Evolutionary conservation across 2,888 invertebrate species (phyloP), one percentile per base, ranked within the genome.

Genomic region (Baronia brevicornis): DNA sequence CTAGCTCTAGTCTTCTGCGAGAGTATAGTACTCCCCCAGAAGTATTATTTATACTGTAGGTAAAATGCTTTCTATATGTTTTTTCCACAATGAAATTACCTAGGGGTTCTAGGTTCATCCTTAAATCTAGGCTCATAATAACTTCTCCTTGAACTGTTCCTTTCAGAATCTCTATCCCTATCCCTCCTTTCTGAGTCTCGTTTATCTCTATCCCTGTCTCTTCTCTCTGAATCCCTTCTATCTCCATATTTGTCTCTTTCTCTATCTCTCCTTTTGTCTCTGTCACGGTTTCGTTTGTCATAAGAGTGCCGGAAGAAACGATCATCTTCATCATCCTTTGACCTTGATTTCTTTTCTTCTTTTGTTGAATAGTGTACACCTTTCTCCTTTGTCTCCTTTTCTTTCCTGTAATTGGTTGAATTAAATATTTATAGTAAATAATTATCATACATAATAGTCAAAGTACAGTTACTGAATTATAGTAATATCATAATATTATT

Each of bases 21-120:
- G n/a, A n/a, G n/a, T n/a, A n/a, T n/a, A n/a, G n/a, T n/a, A n/a
- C n/a, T n/a, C n/a, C n/a, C n/a, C n/a, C n/a, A n/a, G n/a, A n/a
- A n/a, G n/a, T n/a, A n/a, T n/a, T n/a, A n/a, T n/a, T n/a, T n/a
- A n/a, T n/a, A n/a, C n/a, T n/a, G n/a, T n/a, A n/a, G n/a, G n/a
- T 4, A 19, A 19, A 3, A 19, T 19, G 7, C n/a, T 2, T 6
- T 3, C 19, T 4, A 19, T 19, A 19, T 17, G 27, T n/a, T 17
- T 4, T 27, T 18, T 8, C 29, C 5, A 24, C 14, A 12, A 18
- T 28, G 12, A 18, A 27, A 32, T 38, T 60, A 86, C 71, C 88
- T 89, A 0, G 97, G 97, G 5, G 96, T 97, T 38, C 87, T 87
- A 0, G 96, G 96, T 61, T 96, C 96, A 79, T 96, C 95, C 57